Evolutionary conservation across 2,113 vertebrate genomes (phyloP).

Genomic region (Perccottus glenii): DNA sequence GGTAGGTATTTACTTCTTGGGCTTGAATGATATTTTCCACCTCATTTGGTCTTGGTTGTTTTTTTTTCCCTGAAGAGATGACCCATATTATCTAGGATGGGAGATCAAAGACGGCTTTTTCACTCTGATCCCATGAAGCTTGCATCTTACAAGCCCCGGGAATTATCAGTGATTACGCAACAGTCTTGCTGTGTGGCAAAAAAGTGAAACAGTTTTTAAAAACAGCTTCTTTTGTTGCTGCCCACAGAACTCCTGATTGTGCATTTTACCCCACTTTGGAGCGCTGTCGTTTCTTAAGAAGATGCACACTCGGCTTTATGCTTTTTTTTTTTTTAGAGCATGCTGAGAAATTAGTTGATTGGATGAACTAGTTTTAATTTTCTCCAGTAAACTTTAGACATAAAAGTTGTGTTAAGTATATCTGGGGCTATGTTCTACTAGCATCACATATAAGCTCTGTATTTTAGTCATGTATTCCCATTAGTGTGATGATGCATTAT

Average conservation of each 20-base stretch:
- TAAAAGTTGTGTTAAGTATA: not conserved
- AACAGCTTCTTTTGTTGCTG: conserved; percentile 41
- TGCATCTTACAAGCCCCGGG: conserved; percentile 39
- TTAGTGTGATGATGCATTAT: conserved; percentile 60
- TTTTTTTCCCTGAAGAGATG: conserved; percentile 67
- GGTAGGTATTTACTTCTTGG: conserved; percentile 45
- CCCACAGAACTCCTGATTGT: conserved; percentile 46
- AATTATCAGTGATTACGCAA: conserved; percentile 53
- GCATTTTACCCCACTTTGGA: conserved; percentile 37
- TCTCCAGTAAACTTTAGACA: conserved; percentile 23
- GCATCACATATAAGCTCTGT: conserved; percentile 8
- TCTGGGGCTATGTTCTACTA: conserved; percentile 17
- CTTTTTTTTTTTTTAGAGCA: conserved; percentile 37
- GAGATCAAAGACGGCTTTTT: conserved; percentile 72
- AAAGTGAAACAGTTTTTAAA: conserved; percentile 26
- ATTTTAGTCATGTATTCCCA: conserved; percentile 46
- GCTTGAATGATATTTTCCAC: conserved; percentile 56
- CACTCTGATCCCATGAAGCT: conserved; percentile 57
- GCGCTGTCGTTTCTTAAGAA: conserved; percentile 35
- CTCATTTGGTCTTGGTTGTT: conserved; percentile 72
- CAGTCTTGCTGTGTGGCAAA: conserved; percentile 47
- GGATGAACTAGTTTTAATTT: not conserved
- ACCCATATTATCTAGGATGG: conserved; percentile 75
- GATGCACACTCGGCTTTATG: conserved; percentile 19
- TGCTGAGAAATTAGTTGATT: conserved; percentile 3